phyloP scores from a whole-genome alignment of 1,140 invertebrate species.

The Tetraneura akinire region DNA sequence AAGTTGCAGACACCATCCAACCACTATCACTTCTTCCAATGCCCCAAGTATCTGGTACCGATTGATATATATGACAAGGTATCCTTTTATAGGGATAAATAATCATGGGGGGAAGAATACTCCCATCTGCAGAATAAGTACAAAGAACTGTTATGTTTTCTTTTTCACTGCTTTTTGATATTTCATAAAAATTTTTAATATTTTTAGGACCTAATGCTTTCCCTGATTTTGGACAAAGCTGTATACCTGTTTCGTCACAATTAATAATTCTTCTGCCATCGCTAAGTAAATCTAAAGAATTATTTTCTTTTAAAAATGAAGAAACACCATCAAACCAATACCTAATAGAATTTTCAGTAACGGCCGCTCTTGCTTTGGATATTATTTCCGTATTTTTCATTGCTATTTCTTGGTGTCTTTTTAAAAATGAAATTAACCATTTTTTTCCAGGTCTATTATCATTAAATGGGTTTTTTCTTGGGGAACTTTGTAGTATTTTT shows the following conservation, averaged over 20 bases:
- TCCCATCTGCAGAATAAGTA: background rate
- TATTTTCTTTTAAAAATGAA: background rate
- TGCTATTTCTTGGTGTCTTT: background rate
- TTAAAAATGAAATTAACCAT: background rate
- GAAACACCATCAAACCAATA: background rate
- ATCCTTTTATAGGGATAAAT: background rate
- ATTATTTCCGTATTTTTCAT: background rate
- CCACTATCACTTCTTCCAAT: slow-evolving; percentile 58
- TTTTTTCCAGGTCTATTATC: background rate
- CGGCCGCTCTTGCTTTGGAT: background rate
- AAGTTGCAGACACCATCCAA: slow-evolving; percentile 59
- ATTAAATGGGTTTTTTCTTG: background rate
- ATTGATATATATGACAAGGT: background rate
- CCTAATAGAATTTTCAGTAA: background rate
- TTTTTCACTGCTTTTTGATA: background rate
- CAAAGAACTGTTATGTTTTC: background rate
- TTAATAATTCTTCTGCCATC: background rate
- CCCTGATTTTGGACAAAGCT: background rate
- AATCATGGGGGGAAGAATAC: background rate
- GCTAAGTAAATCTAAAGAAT: background rate
- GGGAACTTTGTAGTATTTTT: background rate
- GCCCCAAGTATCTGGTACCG: slow-evolving; percentile 57
- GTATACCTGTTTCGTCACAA: background rate
- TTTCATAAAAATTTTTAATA: background rate
- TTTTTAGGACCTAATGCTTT: background rate